Base-by-base conservation (phyloP, 2,797 vertebrate genomes). In the Peromyscus eremicus region DNA sequence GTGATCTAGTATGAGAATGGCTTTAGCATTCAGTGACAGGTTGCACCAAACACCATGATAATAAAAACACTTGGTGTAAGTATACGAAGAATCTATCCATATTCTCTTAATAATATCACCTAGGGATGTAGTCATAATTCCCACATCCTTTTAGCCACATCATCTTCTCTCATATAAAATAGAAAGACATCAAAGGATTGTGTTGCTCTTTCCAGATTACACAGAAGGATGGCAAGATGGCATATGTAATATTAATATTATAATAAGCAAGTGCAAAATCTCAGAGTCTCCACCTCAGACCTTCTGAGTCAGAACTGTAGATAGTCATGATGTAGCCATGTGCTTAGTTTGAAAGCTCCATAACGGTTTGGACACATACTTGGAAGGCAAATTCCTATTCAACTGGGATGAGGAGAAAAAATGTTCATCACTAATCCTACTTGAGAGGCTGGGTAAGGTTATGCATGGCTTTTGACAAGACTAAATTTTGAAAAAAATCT, bases 11-110 rank as follows among this genome's bases (percentile, higher is more conserved):
- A 60, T 95, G 46, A 86, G 16, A 85, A 82, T 17, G 23, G 2
- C 37, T 88, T 79, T 86, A 92, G 71, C n/a, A 77, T 94, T 80
- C 77, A 76, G 49, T 55, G 37, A 92, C 1, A 86, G 14, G 55
- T 93, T 68, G 1, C 75, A n/a, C n/a, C 14, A 64, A n/a, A 0
- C 34, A 73, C 40, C 27, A 13, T 60, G 10, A 8, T 80, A 5
- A 73, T 73, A 25, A 73, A n/a, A 40, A 40, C 55, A 9, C 71
- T 88, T 88, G 43, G 2, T 34, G 92, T 80, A 29, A 23, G 68
- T n/a, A 66, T 64, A 57, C 3, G 16, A 94, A 86, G 37, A 84
- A 71, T 34, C 23, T 60, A 46, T 79, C 23, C 55, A 32, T 71
- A 0, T 21, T 9, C 2, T 92, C 86, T 86, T 68, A 11, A 3